Evolutionary conservation across 2,113 vertebrate genomes (phyloP).

Genomic region (Urocolius indicus): DNA sequence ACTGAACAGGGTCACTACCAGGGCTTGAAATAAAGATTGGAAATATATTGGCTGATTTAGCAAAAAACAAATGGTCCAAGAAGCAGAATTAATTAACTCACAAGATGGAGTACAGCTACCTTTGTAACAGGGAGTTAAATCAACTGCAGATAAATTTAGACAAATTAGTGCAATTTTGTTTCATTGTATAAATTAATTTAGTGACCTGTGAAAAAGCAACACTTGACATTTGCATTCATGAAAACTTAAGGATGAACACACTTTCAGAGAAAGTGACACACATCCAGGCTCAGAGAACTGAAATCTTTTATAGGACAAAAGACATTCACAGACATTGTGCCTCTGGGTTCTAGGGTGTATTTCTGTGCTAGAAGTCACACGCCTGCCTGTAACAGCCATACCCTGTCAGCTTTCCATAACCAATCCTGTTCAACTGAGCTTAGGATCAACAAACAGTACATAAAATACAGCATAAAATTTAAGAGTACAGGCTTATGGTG

Average conservation of each 20-base stretch:
- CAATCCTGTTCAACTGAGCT: not conserved
- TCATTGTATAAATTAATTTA: not conserved
- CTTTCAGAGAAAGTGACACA: not conserved
- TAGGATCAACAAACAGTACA: not conserved
- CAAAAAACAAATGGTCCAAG: not conserved
- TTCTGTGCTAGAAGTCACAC: not conserved
- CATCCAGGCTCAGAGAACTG: not conserved
- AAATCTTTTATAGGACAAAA: not conserved
- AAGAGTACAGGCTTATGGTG: not conserved
- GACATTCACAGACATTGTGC: not conserved
- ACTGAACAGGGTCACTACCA: not conserved
- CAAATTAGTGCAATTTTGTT: not conserved
- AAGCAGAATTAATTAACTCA: not conserved
- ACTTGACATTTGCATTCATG: not conserved
- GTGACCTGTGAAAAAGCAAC: not conserved
- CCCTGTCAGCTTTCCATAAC: not conserved
- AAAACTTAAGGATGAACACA: not conserved
- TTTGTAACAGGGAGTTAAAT: slow-evolving; percentile 17
- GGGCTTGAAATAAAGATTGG: not conserved
- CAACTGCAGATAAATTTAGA: slow-evolving; percentile 8
- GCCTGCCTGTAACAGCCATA: not conserved
- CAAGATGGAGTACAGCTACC: not conserved
- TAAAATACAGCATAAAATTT: not conserved
- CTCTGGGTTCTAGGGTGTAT: not conserved
- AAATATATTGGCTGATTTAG: slow-evolving; percentile 2